These are phyloP conservation scores for Catajapyx aquilonaris DNA, from an alignment of 1,140 invertebrate species.

Conservation along the genomic window DNA sequence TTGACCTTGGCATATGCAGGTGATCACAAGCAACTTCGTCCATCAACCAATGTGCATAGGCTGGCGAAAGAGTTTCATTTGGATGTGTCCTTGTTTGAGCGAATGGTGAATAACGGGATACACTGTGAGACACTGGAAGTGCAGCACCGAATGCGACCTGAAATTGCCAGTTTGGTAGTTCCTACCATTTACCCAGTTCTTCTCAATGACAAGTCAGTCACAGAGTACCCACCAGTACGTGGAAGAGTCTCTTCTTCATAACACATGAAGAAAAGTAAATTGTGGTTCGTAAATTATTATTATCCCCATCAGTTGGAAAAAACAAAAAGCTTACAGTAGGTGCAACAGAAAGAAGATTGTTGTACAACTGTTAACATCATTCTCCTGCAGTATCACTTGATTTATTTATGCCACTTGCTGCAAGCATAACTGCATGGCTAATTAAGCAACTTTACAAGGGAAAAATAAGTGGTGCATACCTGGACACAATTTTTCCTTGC, in stretches of 20 bases:
- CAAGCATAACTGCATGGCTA: too few relatives aligned
- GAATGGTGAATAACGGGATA: conserved; percentile 20
- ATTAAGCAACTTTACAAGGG: too few relatives aligned
- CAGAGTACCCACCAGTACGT: conserved; percentile 23
- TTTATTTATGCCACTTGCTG: too few relatives aligned
- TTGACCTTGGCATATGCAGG: too few relatives aligned
- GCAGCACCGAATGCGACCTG: conserved; percentile 44
- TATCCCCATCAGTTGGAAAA: background rate
- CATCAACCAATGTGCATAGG: conserved; percentile 18
- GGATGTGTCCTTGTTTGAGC: conserved; percentile 22
- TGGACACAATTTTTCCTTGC: too few relatives aligned
- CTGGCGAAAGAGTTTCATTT: conserved; percentile 19
- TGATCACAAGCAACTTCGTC: conserved; percentile 24
- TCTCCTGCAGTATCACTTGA: too few relatives aligned
- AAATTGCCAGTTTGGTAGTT: conserved; percentile 33
- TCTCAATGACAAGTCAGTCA: conserved; percentile 28
- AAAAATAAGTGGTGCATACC: too few relatives aligned
- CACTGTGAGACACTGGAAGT: conserved; percentile 20
- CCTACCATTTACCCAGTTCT: conserved; percentile 36
- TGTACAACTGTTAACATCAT: background rate
- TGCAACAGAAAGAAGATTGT: background rate
- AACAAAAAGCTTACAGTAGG: conserved; percentile 3
- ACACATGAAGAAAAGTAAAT: conserved; percentile 30
- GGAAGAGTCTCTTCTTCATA: conserved; percentile 39
- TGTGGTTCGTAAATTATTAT: conserved; percentile 12